Percentiles rank a stretch among this genome's conserved stretches.
Evolutionary conservation across 2,113 vertebrate species (phyloP).

Genomic region (Chamaea fasciata): DNA sequence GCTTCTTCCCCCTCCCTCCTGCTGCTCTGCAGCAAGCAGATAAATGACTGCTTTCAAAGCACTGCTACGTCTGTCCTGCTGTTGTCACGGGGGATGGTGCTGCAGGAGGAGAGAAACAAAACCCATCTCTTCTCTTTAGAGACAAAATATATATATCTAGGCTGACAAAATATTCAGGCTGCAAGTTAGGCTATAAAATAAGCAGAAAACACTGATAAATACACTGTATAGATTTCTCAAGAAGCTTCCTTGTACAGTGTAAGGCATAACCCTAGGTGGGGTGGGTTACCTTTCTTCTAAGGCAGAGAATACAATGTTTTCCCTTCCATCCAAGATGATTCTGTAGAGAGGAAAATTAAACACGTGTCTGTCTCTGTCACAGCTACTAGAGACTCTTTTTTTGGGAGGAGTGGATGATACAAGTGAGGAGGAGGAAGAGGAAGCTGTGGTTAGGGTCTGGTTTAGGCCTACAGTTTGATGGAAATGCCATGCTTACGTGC

Average conservation of each 20-base stretch:
- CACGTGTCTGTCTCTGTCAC: not conserved
- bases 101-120: slow-evolving; percentile 24
- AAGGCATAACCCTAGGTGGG: not conserved
- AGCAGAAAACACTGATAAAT: not conserved
- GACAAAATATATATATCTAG: not conserved
- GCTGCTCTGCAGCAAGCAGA: slow-evolving; percentile 22
- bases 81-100: not conserved
- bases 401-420: not conserved
- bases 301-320: not conserved
- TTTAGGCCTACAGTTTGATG: not conserved
- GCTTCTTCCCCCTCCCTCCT: not conserved
- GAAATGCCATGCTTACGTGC: not conserved
- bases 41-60: slow-evolving; percentile 34
- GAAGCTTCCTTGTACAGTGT: not conserved
- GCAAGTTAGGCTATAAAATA: not conserved
- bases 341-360: not conserved
- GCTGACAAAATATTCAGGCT: slow-evolving; percentile 29
- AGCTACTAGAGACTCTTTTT: not conserved
- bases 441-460: not conserved
- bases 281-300: not conserved
- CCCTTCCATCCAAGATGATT: not conserved
- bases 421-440: not conserved
- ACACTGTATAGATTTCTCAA: not conserved
- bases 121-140: not conserved
- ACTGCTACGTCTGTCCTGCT: not conserved